Evolutionary conservation across 2,113 vertebrate genomes (phyloP).

Genomic region (Hypomesus transpacificus): DNA sequence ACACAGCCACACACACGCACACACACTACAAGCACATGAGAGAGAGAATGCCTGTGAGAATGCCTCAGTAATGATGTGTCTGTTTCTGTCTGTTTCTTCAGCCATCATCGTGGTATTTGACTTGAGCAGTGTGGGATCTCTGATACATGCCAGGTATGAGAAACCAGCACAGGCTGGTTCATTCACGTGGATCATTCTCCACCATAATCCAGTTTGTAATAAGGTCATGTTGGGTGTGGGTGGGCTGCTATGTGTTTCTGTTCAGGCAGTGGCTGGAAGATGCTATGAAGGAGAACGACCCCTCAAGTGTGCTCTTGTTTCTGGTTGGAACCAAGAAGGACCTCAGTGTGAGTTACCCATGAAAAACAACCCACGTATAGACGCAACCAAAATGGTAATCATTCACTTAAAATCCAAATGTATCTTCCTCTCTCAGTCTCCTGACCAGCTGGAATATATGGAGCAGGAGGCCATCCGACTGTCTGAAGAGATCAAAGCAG

Average conservation of each 20-base stretch:
- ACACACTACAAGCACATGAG: neutral
- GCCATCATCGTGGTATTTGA: conserved; percentile 94
- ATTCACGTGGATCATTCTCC: no score
- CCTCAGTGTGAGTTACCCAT: conserved; percentile 79
- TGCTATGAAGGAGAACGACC: conserved; percentile 92
- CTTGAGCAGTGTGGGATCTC: conserved; percentile 79
- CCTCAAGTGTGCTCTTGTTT: conserved; percentile 87
- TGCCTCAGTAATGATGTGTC: conserved; percentile 1
- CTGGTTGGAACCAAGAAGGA: conserved; percentile 97
- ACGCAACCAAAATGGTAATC: neutral
- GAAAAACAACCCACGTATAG: neutral
- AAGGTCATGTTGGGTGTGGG: neutral
- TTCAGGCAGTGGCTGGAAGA: conserved; percentile 92
- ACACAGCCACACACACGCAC: conserved; percentile 1
- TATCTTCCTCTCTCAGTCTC: conserved; percentile 66
- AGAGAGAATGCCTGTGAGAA: no score
- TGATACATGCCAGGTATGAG: conserved; percentile 83
- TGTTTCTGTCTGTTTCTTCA: conserved; percentile 46
- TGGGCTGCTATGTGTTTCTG: conserved; percentile 19
- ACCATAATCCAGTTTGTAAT: no score
- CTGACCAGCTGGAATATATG: conserved; percentile 76
- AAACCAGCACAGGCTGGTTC: no score
- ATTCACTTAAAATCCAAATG: neutral
- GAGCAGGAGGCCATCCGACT: conserved; percentile 86
- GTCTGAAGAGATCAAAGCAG: conserved; percentile 91